Evolutionary conservation across 2,113 vertebrate genomes (phyloP).

Genomic region (Hydrolagus affinis): DNA sequence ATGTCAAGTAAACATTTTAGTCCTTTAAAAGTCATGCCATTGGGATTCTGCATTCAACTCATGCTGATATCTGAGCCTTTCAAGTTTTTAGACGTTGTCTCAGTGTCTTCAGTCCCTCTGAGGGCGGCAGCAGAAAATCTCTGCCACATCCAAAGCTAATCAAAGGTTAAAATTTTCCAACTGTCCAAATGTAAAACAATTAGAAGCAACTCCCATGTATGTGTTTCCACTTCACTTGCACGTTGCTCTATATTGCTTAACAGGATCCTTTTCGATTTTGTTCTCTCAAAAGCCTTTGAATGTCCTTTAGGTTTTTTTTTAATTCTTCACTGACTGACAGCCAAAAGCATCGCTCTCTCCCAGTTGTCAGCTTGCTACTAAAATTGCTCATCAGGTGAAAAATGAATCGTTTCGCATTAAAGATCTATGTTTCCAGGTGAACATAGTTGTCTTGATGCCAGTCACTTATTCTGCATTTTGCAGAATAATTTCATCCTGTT

Average conservation of each 20-base stretch:
- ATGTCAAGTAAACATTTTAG: not conserved
- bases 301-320: not conserved
- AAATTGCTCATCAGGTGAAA: slow-evolving; percentile 11
- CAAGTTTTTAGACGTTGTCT: not conserved
- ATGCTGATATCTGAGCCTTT: not conserved
- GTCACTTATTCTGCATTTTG: not conserved
- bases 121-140: not conserved
- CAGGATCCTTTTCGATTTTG: not conserved
- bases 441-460: not conserved
- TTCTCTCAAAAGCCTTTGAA: not conserved
- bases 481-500: not conserved
- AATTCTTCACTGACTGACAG: not conserved
- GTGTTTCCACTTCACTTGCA: not conserved
- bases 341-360: not conserved
- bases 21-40: slow-evolving; percentile 9
- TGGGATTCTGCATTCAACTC: not conserved
- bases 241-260: not conserved
- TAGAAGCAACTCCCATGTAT: no score
- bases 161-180: no score
- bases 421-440: not conserved
- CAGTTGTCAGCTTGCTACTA: not conserved
- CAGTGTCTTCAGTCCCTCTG: not conserved
- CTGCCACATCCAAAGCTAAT: no score
- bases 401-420: not conserved
- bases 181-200: no score